A percentile compares a stretch with the other conserved stretches of the same genome.
Evolutionary conservation across 2,797 vertebrate species (phyloP).

Genomic region (Tokudaia tokunoshimensis): DNA sequence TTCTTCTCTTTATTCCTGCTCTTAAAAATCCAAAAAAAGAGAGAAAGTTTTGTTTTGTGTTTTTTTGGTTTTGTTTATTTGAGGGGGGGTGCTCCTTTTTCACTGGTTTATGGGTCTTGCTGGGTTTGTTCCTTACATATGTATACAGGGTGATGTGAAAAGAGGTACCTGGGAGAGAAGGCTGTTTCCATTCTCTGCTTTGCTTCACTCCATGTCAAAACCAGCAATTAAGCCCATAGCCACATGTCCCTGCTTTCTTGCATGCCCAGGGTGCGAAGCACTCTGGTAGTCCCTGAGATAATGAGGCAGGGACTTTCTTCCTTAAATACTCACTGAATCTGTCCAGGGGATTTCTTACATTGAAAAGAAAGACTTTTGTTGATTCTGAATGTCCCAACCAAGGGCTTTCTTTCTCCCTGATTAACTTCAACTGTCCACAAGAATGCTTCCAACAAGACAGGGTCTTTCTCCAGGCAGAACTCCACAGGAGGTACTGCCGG

Average conservation of each 20-base stretch:
- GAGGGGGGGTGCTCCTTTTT: constrained; percentile 55
- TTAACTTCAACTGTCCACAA: neutral
- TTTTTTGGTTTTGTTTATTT: constrained; percentile 73
- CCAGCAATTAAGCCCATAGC: neutral
- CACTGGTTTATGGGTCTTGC: constrained; percentile 77
- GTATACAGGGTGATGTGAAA: constrained; percentile 87
- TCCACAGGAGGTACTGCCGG: neutral
- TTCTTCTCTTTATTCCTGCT: constrained; percentile 79
- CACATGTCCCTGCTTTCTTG: neutral
- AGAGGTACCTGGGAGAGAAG: constrained; percentile 53
- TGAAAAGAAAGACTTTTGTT: neutral
- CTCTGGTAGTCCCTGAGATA: neutral
- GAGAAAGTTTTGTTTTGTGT: constrained; percentile 71
- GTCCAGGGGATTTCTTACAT: neutral
- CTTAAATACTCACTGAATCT: neutral
- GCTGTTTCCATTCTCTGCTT: neutral
- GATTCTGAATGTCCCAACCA: neutral
- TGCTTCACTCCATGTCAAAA: neutral
- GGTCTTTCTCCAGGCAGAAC: neutral
- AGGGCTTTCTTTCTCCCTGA: constrained; percentile 41
- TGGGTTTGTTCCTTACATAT: constrained; percentile 72
- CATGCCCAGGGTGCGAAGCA: neutral
- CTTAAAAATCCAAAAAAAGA: constrained; percentile 68
- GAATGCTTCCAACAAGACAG: neutral
- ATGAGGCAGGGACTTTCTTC: neutral